Base-by-base conservation (phyloP, 2,888 invertebrate genomes). In the Junonia oenone region DNA sequence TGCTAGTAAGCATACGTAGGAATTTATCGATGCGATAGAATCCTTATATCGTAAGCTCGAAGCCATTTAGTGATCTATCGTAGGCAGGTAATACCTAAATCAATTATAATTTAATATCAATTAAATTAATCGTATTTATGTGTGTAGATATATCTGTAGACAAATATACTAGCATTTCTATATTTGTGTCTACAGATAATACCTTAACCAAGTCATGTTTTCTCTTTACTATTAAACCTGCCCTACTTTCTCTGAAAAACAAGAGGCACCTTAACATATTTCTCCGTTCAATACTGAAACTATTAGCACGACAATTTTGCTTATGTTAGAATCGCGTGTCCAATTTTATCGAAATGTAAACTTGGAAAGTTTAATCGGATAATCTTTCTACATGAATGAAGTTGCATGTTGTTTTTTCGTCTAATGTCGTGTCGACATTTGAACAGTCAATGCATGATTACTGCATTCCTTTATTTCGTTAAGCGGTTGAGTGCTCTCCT, bases 401-500 rank as follows among this genome's bases (percentile, higher is more conserved):
- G 14, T 56, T 37, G 51, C 52, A 56, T 48, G 55, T 45, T 35
- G 15, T 37, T 57, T 57, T 55, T 51, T 13, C 13, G 19, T 31
- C 38, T 17, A 38, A 29, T 27, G 49, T 27, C 38, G 38, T 40
- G 27, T 45, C 15, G 15, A 22, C 38, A 37, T 46, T 59, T 55
- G 45, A 57, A 46, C 40, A 15, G 31, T 49, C 56, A 51, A 64
- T 71, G 63, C 68, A 73, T 40, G 38, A 40, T 70, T 68, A 74
- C 75, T 77, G 78, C 78, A 81, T 84, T 86, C 82, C 79, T 81
- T 78, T 78, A 81, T 82, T 78, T 77, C 64, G 77, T 80, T 77
- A 76, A 78, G 77, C 82, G 82, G 80, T 78, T 75, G 81, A 85
- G 77, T 83, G 85, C 83, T 73, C 71, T 77, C 78, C 74, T 81